A percentile compares a stretch with the other conserved stretches of the same genome.
These are phyloP conservation scores for Agonopterix subpropinquella DNA, from an alignment of 2,888 invertebrate species.

Conservation along the genomic window DNA sequence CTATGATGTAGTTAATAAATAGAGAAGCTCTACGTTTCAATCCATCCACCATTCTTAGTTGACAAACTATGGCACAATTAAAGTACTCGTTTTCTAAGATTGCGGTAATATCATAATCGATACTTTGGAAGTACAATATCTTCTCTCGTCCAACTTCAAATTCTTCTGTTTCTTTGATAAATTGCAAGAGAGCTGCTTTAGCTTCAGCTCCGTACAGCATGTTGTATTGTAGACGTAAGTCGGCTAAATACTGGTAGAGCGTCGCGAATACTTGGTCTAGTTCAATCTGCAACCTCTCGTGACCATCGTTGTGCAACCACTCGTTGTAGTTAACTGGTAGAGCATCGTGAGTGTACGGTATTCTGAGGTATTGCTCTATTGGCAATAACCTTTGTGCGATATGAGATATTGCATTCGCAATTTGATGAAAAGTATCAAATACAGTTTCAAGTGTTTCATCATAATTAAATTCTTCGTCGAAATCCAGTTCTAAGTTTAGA, in stretches of 20 bases:
- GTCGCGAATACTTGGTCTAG: slow-evolving; percentile 74
- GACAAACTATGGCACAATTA: slow-evolving; percentile 77
- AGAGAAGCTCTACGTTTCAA: slow-evolving; percentile 75
- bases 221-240: slow-evolving; percentile 71
- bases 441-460: slow-evolving; percentile 77
- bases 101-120: slow-evolving; percentile 76
- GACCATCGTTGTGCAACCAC: slow-evolving; percentile 70
- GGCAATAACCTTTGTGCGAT: slow-evolving; percentile 77
- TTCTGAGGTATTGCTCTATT: slow-evolving; percentile 67
- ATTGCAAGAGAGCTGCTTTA: slow-evolving; percentile 54
- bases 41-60: slow-evolving; percentile 77
- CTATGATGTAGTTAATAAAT: slow-evolving; percentile 77
- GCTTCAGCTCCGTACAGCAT: slow-evolving; percentile 72
- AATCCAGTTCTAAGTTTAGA: slow-evolving; percentile 75
- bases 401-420: slow-evolving; percentile 73
- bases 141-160: slow-evolving; percentile 78
- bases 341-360: slow-evolving; percentile 57
- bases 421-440: slow-evolving; percentile 71
- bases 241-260: slow-evolving; percentile 70
- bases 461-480: slow-evolving; percentile 72
- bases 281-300: slow-evolving; percentile 65
- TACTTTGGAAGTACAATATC: slow-evolving; percentile 76
- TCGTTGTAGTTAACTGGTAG: slow-evolving; percentile 76
- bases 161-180: slow-evolving; percentile 65
- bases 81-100: slow-evolving; percentile 82